Base-by-base conservation (phyloP, 1,140 invertebrate species). In the Diachasmimorpha longicaudata region DNA sequence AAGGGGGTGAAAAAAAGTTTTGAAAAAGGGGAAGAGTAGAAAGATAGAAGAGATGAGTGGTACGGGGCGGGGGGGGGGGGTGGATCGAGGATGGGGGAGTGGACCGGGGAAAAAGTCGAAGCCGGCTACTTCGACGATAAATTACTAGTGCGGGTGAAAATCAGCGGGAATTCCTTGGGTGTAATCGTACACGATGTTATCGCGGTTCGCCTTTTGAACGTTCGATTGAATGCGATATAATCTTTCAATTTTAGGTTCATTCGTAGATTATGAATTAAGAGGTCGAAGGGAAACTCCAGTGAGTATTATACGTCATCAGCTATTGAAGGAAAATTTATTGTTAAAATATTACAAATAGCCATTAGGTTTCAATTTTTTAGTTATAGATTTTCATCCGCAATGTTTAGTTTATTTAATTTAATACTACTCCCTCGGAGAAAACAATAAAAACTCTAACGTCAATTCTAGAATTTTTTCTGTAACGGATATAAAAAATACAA, bases 171-270 rank as follows among this genome's bases (percentile, higher is more conserved):
- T 46, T 74, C 66, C 44, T 46, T 31, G 36, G 31, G 31, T 37
- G 52, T 73, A 73, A 73, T 63, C 63, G 52, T 37, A 73, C 71
- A 63, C 58, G 58, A 25, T 31, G 58, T 63, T 63, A 63, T 63
- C 58, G 58, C 13, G 23, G 58, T 63, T 63, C 21, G 23, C 14
- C 58, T 63, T 63, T 63, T 63, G 23, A 63, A 63, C 58, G 58
- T 63, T 63, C 23, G 58, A 63, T 63, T 63, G 58, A 63, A 63
- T 25, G 10, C 58, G 48, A 63, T 63, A 63, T 63, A 63, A 63
- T 63, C 58, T 63, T 31, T 25, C 58, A 25, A 25, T 63, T 25
- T 23, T 31, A 13, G 31, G 31, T 63, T 23, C 25, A 63, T 63
- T 63, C 10, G 4, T 25, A 13, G 23, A 19, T 63, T 6, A 14